Evolutionary conservation across 1,140 invertebrate genomes (phyloP).

Genomic region (Branchinecta lindahli): DNA sequence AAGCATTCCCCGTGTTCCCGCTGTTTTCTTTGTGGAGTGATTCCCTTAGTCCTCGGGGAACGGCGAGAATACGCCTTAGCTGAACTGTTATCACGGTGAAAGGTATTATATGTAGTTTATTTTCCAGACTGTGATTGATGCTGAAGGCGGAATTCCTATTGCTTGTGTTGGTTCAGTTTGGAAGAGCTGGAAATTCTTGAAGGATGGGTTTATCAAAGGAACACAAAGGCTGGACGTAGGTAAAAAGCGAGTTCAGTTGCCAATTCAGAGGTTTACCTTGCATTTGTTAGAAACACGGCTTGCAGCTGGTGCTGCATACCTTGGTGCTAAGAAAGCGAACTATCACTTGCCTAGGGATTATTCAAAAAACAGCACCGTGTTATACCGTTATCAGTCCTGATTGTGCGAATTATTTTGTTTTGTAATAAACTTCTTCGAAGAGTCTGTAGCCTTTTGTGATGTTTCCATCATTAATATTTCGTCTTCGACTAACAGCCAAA

Average conservation of each 20-base stretch:
- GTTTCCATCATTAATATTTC: no score
- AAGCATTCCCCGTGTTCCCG: no score
- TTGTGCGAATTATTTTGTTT: no score
- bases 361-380: constrained; percentile 34
- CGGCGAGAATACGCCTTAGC: no score
- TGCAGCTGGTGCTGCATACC: constrained; percentile 55
- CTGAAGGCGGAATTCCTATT: constrained; percentile 51
- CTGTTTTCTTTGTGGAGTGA: no score
- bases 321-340: constrained; percentile 46
- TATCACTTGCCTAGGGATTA: constrained; percentile 37
- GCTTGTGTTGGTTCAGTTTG: constrained; percentile 92
- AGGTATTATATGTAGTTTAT: constrained; percentile 15
- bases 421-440: no score
- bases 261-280: constrained; percentile 44
- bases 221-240: constrained; percentile 29
- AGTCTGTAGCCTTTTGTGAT: no score
- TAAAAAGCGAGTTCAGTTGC: constrained; percentile 24
- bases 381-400: constrained; percentile 33
- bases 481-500: no score
- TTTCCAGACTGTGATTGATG: constrained; percentile 35
- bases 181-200: constrained; percentile 72
- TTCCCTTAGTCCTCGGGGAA: no score
- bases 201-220: constrained; percentile 46
- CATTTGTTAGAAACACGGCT: constrained; percentile 44
- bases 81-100: no score